A percentile compares a stretch with the other conserved stretches of the same genome.
Evolutionary conservation across 2,888 invertebrate genomes (phyloP).

Genomic region (Glyphotaelius pellucidus): DNA sequence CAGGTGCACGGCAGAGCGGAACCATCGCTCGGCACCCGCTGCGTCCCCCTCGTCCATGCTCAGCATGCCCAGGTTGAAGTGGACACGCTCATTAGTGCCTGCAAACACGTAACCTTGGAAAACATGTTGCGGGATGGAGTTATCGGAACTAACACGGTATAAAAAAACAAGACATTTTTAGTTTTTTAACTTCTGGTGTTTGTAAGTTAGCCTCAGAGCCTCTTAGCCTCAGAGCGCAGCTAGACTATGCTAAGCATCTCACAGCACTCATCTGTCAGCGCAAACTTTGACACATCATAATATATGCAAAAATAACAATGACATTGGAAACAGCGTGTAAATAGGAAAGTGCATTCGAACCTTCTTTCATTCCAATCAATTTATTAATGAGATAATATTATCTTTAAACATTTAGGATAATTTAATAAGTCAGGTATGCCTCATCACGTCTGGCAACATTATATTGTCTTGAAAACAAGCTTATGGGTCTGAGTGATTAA

Average conservation of each 20-base stretch:
- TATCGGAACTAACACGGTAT: not conserved
- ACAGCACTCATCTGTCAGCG: not conserved
- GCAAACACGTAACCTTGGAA: constrained; percentile 51
- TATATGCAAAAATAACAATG: not conserved
- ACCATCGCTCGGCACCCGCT: constrained; percentile 93
- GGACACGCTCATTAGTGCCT: constrained; percentile 92
- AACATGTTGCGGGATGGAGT: not conserved
- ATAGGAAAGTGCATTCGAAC: not conserved
- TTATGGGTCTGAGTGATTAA: too few species aligned
- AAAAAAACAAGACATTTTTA: not conserved
- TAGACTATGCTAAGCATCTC: not conserved
- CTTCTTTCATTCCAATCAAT: not conserved
- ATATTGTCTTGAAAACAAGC: too few species aligned
- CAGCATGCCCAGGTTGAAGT: constrained; percentile 97
- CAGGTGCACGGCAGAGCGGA: constrained; percentile 90
- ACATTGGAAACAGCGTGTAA: not conserved
- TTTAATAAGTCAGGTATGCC: too few species aligned
- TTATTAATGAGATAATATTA: not conserved
- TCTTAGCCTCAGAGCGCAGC: not conserved
- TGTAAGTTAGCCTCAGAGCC: not conserved
- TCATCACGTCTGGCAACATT: too few species aligned
- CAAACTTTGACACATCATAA: not conserved
- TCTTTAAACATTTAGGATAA: not conserved
- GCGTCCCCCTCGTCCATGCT: constrained; percentile 97
- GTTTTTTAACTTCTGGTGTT: not conserved